A percentile compares a stretch with the other conserved stretches of the same genome.
Evolutionary conservation across 1,140 invertebrate genomes (phyloP).

Genomic region (Probaryconus sp.): DNA sequence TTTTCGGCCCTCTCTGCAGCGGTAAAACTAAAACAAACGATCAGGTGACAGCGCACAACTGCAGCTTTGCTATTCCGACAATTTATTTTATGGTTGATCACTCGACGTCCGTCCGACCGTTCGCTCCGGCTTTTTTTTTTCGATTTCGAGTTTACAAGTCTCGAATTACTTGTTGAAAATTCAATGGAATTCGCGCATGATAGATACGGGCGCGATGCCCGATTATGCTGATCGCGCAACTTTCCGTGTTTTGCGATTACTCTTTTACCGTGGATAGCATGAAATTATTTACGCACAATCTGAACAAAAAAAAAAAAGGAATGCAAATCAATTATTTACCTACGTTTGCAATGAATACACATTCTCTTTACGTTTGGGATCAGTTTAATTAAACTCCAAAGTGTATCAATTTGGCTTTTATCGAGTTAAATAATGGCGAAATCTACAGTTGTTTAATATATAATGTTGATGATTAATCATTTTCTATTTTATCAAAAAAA

Average conservation of each 20-base stretch:
- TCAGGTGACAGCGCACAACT: conserved; percentile 8
- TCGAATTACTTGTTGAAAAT: conserved; percentile 38
- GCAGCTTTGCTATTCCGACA: conserved; percentile 13
- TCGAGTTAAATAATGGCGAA: too few species aligned
- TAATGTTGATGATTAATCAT: too few species aligned
- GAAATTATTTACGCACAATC: too few species aligned
- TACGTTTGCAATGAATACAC: too few species aligned
- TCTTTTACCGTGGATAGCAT: too few species aligned
- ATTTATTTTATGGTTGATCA: conserved; percentile 40
- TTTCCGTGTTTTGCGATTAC: conserved; percentile 15
- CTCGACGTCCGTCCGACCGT: conserved; percentile 9
- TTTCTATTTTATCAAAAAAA: too few species aligned
- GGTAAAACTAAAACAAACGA: conserved; percentile 23
- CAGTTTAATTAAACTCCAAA: too few species aligned
- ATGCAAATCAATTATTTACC: too few species aligned
- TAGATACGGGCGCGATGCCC: background rate
- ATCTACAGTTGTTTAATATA: too few species aligned
- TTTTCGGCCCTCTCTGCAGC: background rate
- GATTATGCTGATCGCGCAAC: conserved; percentile 31
- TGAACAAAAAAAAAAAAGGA: too few species aligned
- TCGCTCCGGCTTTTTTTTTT: conserved; percentile 26
- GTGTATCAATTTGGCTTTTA: too few species aligned
- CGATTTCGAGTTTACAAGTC: conserved; percentile 20
- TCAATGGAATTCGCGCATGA: conserved; percentile 27
- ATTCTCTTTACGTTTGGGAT: too few species aligned